These are phyloP conservation scores for Zelleria hepariella DNA, from an alignment of 2,888 invertebrate genomes.

Conservation along the genomic window DNA sequence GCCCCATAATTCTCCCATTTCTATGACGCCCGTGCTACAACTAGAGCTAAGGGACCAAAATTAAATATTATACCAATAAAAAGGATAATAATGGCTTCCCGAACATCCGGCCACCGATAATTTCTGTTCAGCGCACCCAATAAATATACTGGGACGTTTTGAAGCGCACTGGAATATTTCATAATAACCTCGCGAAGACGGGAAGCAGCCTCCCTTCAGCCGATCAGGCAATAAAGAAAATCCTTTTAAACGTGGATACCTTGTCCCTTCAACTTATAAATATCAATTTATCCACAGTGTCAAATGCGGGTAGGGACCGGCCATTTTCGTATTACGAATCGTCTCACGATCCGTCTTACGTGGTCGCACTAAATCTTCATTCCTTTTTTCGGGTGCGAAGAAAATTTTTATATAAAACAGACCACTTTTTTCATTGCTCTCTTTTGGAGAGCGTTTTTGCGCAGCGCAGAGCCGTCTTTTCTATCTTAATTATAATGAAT, in stretches of 20 bases:
- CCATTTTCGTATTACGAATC: slow-evolving; percentile 62
- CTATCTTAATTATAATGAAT: neutral
- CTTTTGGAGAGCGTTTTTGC: neutral
- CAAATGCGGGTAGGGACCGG: slow-evolving; percentile 57
- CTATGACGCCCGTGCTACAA: slow-evolving; percentile 41
- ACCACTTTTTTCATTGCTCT: slow-evolving; percentile 11
- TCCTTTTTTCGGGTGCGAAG: slow-evolving; percentile 23
- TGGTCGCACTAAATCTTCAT: slow-evolving; percentile 39
- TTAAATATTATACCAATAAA: slow-evolving; percentile 73
- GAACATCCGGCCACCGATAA: slow-evolving; percentile 61
- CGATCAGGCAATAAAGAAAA: slow-evolving; percentile 67
- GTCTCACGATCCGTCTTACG: slow-evolving; percentile 43
- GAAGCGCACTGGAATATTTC: slow-evolving; percentile 64
- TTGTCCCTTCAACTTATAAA: slow-evolving; percentile 68
- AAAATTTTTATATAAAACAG: slow-evolving; percentile 25
- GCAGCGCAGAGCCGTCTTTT: neutral
- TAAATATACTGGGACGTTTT: slow-evolving; percentile 70
- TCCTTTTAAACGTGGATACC: slow-evolving; percentile 60
- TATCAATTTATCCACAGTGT: slow-evolving; percentile 69
- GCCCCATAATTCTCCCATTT: slow-evolving; percentile 60
- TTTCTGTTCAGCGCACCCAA: slow-evolving; percentile 51
- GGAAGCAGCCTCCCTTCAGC: slow-evolving; percentile 55
- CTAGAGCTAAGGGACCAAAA: slow-evolving; percentile 53
- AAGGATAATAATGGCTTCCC: slow-evolving; percentile 66
- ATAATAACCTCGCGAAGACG: slow-evolving; percentile 63